phyloP scores from a whole-genome alignment of 2,888 invertebrate species.

The Griposia aprilina region DNA sequence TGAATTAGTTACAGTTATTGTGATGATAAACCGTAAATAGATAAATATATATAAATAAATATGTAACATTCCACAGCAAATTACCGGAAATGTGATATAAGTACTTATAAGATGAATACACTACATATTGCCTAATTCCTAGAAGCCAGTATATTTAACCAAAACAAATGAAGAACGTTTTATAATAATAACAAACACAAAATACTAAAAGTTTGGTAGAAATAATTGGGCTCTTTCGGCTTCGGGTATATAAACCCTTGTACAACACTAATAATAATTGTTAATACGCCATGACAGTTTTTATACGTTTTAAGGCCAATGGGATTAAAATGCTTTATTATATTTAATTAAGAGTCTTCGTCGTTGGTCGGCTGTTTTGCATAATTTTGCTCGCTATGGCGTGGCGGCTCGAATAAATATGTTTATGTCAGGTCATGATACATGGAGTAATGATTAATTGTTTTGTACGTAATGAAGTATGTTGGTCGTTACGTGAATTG shows the following conservation, averaged over 20 bases:
- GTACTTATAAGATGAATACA: no score
- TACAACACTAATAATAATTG: slow-evolving; percentile 57
- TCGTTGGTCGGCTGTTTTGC: slow-evolving; percentile 41
- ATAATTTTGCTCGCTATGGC: slow-evolving; percentile 53
- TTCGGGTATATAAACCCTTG: slow-evolving; percentile 25
- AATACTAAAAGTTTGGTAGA: background rate
- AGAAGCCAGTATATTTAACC: background rate
- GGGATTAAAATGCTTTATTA: slow-evolving; percentile 64
- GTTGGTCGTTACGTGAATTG: slow-evolving; percentile 1
- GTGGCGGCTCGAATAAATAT: slow-evolving; percentile 47
- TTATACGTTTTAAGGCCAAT: slow-evolving; percentile 60
- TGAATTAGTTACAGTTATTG: background rate
- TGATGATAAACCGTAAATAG: background rate
- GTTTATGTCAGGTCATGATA: slow-evolving; percentile 40
- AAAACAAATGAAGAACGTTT: background rate
- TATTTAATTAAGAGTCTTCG: slow-evolving; percentile 58
- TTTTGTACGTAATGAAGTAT: slow-evolving; percentile 3
- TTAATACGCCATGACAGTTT: slow-evolving; percentile 54
- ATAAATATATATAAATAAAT: background rate
- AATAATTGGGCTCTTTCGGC: slow-evolving; percentile 30
- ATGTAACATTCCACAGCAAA: background rate
- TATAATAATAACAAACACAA: background rate
- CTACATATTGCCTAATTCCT: background rate
- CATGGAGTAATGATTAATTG: slow-evolving; percentile 44
- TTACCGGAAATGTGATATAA: background rate